A percentile compares a stretch with the other conserved stretches of the same genome.
These are phyloP conservation scores for Peromyscus attwateri DNA, from an alignment of 2,797 vertebrate species.

Conservation along the genomic window DNA sequence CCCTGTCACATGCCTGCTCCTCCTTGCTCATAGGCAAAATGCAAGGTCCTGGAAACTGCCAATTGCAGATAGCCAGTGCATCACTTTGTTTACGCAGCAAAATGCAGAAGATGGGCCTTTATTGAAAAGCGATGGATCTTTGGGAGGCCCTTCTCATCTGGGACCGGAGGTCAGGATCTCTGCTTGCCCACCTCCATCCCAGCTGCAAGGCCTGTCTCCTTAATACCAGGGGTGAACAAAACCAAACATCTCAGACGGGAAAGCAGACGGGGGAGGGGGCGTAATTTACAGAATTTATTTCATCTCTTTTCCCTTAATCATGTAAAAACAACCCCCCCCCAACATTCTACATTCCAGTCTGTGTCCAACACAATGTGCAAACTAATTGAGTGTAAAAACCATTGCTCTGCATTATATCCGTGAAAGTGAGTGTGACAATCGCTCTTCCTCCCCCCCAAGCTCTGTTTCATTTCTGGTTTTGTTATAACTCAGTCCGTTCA, in stretches of 20 bases:
- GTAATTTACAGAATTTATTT: conserved; percentile 76
- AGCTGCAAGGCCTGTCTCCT: not conserved
- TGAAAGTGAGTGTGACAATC: conserved; percentile 92
- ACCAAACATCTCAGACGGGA: not conserved
- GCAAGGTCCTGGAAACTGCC: not conserved
- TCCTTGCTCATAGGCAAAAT: conserved; percentile 8
- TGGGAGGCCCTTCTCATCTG: not conserved
- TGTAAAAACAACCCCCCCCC: conserved; percentile 77
- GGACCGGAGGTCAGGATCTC: not conserved
- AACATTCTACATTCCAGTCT: conserved; percentile 76
- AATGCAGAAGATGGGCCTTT: not conserved
- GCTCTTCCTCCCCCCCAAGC: conserved; percentile 90
- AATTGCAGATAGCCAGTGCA: not conserved
- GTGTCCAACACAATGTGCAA: conserved; percentile 88
- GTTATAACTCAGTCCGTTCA: conserved; percentile 84
- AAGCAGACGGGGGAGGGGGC: not conserved
- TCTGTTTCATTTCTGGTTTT: conserved; percentile 74
- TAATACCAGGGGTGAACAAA: not conserved
- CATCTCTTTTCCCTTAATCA: conserved; percentile 80
- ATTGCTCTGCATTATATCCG: conserved; percentile 91
- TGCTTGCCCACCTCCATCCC: not conserved
- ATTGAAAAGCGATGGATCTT: not conserved
- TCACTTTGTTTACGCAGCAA: not conserved
- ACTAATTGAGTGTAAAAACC: conserved; percentile 94
- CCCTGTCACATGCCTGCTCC: accelerated